phyloP scores from a whole-genome alignment of 2,888 invertebrate genomes.

The Embidobia sp. region DNA sequence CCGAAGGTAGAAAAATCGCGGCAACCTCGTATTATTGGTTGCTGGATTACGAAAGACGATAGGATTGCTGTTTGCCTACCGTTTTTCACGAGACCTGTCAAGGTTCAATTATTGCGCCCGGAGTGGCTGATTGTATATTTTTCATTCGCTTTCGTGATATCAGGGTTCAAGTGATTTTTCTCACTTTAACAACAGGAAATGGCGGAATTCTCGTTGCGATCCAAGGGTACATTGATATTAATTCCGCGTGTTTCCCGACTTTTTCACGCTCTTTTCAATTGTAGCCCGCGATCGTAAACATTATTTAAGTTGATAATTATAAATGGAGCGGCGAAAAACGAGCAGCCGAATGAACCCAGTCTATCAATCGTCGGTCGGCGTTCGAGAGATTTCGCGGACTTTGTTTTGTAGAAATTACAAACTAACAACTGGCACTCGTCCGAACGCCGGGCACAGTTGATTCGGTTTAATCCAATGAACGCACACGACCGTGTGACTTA shows the following conservation, averaged over 20 bases:
- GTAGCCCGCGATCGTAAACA: not conserved
- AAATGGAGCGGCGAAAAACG: not conserved
- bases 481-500: conserved; percentile 42
- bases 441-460: conserved; percentile 41
- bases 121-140: conserved; percentile 47
- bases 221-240: conserved; percentile 35
- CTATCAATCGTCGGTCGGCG: conserved; percentile 16
- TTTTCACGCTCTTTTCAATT: conserved; percentile 10
- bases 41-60: conserved; percentile 62
- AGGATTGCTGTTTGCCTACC: conserved; percentile 68
- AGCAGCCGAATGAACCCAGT: not conserved
- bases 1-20: conserved; percentile 65
- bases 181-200: conserved; percentile 49
- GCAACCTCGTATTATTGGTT: conserved; percentile 60
- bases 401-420: conserved; percentile 21
- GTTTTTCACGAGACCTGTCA: conserved; percentile 59
- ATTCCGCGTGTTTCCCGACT: conserved; percentile 12
- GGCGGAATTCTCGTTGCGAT: conserved; percentile 38
- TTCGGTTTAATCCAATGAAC: conserved; percentile 38
- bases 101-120: conserved; percentile 47
- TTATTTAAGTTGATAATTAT: conserved; percentile 13
- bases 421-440: conserved; percentile 34
- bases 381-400: conserved; percentile 28
- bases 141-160: conserved; percentile 48
- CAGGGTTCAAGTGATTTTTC: conserved; percentile 56